phyloP scores from a whole-genome alignment of 2,113 vertebrate species.

The Lepus timidus region DNA sequence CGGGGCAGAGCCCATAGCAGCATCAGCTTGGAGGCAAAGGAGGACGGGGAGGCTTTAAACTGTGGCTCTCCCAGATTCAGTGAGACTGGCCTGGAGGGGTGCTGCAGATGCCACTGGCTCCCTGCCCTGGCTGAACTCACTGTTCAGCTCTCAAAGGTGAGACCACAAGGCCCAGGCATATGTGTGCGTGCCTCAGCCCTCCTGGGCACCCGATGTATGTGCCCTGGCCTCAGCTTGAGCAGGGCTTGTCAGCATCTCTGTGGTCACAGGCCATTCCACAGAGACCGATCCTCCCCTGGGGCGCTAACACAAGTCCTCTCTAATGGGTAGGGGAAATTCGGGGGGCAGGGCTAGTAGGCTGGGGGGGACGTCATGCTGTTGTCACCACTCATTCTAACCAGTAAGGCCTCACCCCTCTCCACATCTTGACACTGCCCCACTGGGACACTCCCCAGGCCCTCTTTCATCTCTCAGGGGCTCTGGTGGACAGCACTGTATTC shows the following conservation, averaged over 20 bases:
- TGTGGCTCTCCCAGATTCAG: not conserved
- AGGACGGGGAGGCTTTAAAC: not conserved
- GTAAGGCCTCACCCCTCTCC: not conserved
- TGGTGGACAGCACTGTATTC: not conserved
- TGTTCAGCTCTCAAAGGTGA: not conserved
- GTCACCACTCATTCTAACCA: not conserved
- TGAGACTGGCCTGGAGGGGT: no score
- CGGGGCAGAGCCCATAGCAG: not conserved
- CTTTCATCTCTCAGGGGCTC: not conserved
- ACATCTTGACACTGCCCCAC: not conserved
- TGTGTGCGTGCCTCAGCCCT: no score
- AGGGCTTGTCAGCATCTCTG: not conserved
- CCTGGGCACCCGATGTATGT: not conserved
- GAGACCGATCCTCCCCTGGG: no score
- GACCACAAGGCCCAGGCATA: not conserved
- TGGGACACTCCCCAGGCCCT: no score
- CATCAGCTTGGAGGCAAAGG: not conserved
- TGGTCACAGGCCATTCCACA: not conserved
- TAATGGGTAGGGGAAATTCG: fast-evolving
- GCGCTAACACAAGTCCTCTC: not conserved
- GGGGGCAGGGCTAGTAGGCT: not conserved
- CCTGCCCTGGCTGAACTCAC: not conserved
- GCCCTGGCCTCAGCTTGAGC: not conserved
- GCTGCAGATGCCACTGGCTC: not conserved
- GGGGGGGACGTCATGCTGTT: not conserved